Conservation (phyloP, 2,113 vertebrate species). For the Uropsilus gracilis region DNA sequence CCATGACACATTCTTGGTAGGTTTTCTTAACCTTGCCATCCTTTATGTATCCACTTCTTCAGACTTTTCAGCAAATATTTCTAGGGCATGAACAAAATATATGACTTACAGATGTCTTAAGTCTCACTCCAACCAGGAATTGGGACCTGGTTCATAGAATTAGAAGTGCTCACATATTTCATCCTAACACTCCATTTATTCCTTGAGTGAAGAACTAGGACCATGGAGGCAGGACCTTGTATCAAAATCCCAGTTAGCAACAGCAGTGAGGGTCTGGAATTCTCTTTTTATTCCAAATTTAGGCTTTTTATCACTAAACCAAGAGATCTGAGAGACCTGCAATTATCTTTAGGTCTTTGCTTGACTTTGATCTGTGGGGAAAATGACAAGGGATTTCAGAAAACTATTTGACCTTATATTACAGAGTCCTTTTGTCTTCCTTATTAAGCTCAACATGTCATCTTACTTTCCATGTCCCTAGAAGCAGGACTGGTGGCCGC, state of each 20-base stretch:
- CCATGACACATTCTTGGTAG: neutral
- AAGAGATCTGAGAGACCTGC: neutral
- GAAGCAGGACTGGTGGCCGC: neutral
- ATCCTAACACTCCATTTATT: neutral
- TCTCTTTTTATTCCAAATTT: neutral
- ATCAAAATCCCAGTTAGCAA: neutral
- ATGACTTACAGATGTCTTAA: neutral
- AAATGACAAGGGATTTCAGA: neutral
- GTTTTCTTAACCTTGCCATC: neutral
- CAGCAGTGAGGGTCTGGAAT: neutral
- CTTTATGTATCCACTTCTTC: neutral
- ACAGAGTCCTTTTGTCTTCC: neutral
- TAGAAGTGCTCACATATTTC: neutral
- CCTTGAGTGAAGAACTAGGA: neutral
- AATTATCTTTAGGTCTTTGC: neutral
- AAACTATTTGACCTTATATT: neutral
- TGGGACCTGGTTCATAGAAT: neutral
- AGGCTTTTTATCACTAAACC: neutral
- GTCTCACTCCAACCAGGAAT: neutral
- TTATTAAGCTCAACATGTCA: neutral
- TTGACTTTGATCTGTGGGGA: neutral
- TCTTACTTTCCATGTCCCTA: neutral
- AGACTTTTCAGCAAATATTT: neutral
- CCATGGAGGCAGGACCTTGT: neutral
- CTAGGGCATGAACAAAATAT: neutral